A percentile compares a stretch with the other conserved stretches of the same genome.
Conservation (phyloP, 2,888 invertebrate species). For the Nipponacmea schrenckii region DNA sequence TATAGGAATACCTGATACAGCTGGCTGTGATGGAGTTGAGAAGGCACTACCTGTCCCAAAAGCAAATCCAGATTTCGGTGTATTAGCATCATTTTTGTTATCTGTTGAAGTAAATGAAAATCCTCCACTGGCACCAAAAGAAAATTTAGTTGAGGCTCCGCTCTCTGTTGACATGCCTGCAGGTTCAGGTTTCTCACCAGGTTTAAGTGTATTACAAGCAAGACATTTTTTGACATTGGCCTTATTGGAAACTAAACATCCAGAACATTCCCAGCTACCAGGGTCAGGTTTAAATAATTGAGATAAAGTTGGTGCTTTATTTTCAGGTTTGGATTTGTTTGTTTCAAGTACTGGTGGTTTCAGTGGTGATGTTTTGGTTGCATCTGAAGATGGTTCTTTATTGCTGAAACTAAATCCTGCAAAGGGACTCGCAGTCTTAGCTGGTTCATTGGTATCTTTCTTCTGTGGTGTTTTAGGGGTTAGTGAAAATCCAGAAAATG, state of each 20-base stretch:
- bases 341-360: too few relatives aligned
- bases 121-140: slow-evolving; percentile 20
- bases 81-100: too few relatives aligned
- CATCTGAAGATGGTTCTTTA: too few relatives aligned
- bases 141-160: slow-evolving; percentile 25
- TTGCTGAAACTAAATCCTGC: too few relatives aligned
- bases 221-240: slow-evolving; percentile 48
- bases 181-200: slow-evolving; percentile 49
- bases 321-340: too few relatives aligned
- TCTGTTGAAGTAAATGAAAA: slow-evolving; percentile 6
- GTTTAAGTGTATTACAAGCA: slow-evolving; percentile 59
- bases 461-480: too few relatives aligned
- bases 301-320: slow-evolving; percentile 37
- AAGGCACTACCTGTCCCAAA: slow-evolving; percentile 17
- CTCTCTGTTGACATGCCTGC: slow-evolving; percentile 3
- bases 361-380: too few relatives aligned
- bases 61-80: slow-evolving; percentile 17
- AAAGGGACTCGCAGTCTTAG: too few relatives aligned
- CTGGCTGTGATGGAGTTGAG: too few relatives aligned
- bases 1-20: too few relatives aligned
- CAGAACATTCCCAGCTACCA: slow-evolving; percentile 77
- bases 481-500: too few relatives aligned
- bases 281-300: slow-evolving; percentile 71
- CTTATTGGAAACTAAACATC: slow-evolving; percentile 75
- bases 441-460: too few relatives aligned